phyloP scores from a whole-genome alignment of 2,113 vertebrate species.

The Podarcis muralis region DNA sequence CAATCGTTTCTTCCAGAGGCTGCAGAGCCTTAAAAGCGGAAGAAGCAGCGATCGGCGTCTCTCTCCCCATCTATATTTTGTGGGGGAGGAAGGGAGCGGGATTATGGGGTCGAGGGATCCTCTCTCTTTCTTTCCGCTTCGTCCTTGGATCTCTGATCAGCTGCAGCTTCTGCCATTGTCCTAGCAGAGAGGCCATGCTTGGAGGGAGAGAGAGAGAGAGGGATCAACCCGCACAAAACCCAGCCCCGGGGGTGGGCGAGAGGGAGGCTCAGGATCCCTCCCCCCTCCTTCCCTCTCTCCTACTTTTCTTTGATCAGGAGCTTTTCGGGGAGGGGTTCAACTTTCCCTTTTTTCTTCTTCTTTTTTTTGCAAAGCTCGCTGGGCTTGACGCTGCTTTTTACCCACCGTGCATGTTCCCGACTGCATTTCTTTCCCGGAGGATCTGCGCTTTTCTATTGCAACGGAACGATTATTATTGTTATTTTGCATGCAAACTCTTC shows the following conservation, averaged over 20 bases:
- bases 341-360: not conserved
- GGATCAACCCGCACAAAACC: not conserved
- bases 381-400: not conserved
- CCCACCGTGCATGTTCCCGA: not conserved
- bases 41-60: not conserved
- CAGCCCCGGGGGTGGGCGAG: not conserved
- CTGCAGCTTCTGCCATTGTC: conserved; percentile 3
- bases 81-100: too few species aligned
- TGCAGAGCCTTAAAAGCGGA: not conserved
- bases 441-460: not conserved
- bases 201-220: too few species aligned
- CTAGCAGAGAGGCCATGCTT: conserved; percentile 12
- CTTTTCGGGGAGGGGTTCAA: not conserved
- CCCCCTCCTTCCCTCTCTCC: not conserved
- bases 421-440: not conserved
- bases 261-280: not conserved
- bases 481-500: not conserved
- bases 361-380: not conserved
- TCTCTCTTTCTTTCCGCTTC: not conserved
- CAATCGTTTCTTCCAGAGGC: not conserved
- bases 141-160: not conserved
- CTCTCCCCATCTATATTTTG: too few species aligned
- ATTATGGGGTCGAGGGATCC: too few species aligned
- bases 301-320: conserved; percentile 12
- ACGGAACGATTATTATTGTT: not conserved